phyloP scores from a whole-genome alignment of 1,140 invertebrate genomes.

The Pollicipes pollicipes region DNA sequence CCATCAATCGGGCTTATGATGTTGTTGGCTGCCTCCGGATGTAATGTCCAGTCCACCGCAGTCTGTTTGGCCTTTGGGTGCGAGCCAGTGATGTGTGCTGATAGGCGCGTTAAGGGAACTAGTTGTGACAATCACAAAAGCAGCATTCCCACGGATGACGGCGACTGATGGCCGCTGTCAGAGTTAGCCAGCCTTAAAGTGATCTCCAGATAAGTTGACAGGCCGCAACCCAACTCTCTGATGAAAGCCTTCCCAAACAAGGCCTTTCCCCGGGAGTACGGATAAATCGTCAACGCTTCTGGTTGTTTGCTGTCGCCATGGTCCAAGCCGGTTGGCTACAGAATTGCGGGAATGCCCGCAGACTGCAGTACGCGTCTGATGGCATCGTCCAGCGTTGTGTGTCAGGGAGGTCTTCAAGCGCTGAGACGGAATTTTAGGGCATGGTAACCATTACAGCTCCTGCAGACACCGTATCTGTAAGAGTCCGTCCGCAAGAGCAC shows the following conservation, averaged over 20 bases:
- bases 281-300: not conserved
- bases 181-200: not conserved
- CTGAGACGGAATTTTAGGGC: not conserved
- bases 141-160: not conserved
- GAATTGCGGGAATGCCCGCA: not conserved
- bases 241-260: not conserved
- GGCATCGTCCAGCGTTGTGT: not conserved
- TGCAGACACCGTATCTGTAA: too few species aligned
- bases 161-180: not conserved
- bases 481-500: not conserved
- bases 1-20: too few species aligned
- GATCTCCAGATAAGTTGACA: not conserved
- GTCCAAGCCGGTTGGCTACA: not conserved
- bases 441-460: not conserved
- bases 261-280: not conserved
- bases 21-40: too few species aligned
- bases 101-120: too few species aligned
- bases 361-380: not conserved
- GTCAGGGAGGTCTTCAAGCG: not conserved
- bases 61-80: too few species aligned
- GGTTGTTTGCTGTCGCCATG: not conserved
- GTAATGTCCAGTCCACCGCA: too few species aligned
- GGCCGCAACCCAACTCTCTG: not conserved
- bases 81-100: too few species aligned
- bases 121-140: too few species aligned